These are phyloP conservation scores for Leptinotarsa haldemani DNA, from an alignment of 2,888 invertebrate genomes.

Conservation along the genomic window DNA sequence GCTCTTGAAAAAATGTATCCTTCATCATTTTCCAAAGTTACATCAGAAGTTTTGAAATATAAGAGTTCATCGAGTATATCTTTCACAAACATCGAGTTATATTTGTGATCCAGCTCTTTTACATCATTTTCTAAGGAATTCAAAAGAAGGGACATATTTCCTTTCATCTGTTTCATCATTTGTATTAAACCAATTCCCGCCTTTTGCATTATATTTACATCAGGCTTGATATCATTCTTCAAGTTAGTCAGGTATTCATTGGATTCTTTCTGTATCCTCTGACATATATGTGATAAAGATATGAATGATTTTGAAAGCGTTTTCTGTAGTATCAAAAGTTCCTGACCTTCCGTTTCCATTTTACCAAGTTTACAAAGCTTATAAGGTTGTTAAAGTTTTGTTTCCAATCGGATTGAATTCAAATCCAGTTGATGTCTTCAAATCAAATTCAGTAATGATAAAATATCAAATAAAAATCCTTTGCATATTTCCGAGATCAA, in stretches of 20 bases:
- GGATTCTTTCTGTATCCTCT: not conserved
- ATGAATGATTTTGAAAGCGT: not conserved
- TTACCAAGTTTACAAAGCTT: not conserved
- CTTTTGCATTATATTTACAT: conserved; percentile 11
- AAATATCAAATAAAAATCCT: not conserved
- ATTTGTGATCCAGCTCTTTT: not conserved
- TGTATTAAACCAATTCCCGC: conserved; percentile 3
- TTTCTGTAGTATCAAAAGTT: conserved; percentile 6
- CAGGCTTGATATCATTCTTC: not conserved
- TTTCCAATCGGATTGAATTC: not conserved
- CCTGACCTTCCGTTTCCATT: conserved; percentile 5
- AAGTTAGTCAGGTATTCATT: not conserved
- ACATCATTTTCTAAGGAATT: conserved; percentile 9
- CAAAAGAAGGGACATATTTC: not conserved
- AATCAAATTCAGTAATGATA: not conserved
- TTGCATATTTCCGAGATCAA: not conserved
- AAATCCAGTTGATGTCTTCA: not conserved
- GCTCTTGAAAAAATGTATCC: conserved; percentile 3
- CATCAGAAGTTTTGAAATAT: not conserved
- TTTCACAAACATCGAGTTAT: not conserved
- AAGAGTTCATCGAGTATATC: conserved; percentile 5
- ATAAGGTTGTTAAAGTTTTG: not conserved
- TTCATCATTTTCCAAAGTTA: not conserved
- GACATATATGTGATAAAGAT: conserved; percentile 3
- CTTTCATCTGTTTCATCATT: conserved; percentile 3